phyloP scores from a whole-genome alignment of 2,113 vertebrate genomes.

The Pluvianellus socialis region DNA sequence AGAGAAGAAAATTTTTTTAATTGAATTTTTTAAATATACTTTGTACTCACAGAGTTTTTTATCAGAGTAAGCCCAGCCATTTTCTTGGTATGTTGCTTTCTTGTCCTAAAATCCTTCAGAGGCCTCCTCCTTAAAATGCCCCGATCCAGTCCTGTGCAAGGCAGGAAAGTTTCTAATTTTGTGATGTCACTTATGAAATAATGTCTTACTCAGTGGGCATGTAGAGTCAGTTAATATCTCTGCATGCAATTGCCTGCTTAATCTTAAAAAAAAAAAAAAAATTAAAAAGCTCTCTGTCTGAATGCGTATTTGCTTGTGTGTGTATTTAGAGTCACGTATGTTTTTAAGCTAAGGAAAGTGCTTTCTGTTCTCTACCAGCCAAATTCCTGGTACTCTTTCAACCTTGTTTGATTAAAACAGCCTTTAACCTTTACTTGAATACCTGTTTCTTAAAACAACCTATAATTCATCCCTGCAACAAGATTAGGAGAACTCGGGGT shows the following conservation, averaged over 20 bases:
- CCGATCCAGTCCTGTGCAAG: background rate
- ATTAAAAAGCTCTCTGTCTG: background rate
- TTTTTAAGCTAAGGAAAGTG: slow-evolving; percentile 35
- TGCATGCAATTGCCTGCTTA: background rate
- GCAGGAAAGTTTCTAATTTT: background rate
- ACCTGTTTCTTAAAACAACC: slow-evolving; percentile 14
- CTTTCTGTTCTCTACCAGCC: slow-evolving; percentile 29
- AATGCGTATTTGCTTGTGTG: background rate
- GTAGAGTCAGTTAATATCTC: slow-evolving; percentile 23
- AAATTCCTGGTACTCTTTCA: slow-evolving; percentile 45
- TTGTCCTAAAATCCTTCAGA: background rate
- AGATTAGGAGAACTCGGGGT: slow-evolving; percentile 18
- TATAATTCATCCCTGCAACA: slow-evolving; percentile 25
- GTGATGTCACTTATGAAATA: background rate
- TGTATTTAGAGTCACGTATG: background rate
- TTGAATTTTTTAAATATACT: background rate
- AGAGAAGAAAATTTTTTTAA: background rate
- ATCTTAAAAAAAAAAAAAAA: background rate
- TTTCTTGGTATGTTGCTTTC: background rate
- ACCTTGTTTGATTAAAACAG: slow-evolving; percentile 57
- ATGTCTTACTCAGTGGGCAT: background rate
- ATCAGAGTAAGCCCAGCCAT: background rate
- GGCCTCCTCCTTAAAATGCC: background rate
- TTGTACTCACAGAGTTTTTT: background rate
- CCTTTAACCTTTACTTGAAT: slow-evolving; percentile 52